A percentile compares a stretch with the other conserved stretches of the same genome.
Conservation (phyloP, 1,140 invertebrate species). For the Acromyrmex echinatior region DNA sequence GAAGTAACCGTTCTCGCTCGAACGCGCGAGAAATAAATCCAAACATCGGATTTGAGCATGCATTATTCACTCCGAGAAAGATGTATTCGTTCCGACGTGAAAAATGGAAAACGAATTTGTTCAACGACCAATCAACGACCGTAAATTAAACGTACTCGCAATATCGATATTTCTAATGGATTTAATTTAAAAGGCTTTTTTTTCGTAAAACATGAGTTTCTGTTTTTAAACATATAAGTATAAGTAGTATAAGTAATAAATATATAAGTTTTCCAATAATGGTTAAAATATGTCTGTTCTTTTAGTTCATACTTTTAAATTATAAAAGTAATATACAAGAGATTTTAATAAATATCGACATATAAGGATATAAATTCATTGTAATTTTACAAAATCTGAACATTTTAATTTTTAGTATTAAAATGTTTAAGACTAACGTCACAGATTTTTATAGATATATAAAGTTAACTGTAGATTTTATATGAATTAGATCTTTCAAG, state of each 20-base stretch:
- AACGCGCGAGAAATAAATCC: conserved; percentile 46
- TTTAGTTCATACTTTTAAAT: neutral
- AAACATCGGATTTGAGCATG: conserved; percentile 43
- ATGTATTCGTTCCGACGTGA: neutral
- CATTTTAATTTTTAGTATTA: neutral
- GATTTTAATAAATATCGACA: neutral
- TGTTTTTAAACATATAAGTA: neutral
- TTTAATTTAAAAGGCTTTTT: neutral
- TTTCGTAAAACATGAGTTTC: neutral
- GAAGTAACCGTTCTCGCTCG: neutral
- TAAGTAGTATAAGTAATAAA: neutral
- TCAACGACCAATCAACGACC: neutral
- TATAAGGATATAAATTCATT: neutral
- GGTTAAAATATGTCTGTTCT: neutral
- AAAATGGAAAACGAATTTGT: conserved; percentile 35
- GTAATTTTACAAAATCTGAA: neutral
- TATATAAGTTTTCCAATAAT: neutral
- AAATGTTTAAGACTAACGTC: neutral
- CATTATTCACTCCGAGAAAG: conserved; percentile 47
- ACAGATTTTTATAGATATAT: no score
- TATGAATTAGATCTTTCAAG: neutral
- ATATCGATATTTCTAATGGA: neutral
- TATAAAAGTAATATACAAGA: neutral
- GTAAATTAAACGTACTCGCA: conserved; percentile 33
- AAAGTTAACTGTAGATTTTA: neutral